Percentiles rank a stretch among this genome's conserved stretches.
Conservation (phyloP, 2,888 invertebrate species). For the Therioaphis trifolii region DNA sequence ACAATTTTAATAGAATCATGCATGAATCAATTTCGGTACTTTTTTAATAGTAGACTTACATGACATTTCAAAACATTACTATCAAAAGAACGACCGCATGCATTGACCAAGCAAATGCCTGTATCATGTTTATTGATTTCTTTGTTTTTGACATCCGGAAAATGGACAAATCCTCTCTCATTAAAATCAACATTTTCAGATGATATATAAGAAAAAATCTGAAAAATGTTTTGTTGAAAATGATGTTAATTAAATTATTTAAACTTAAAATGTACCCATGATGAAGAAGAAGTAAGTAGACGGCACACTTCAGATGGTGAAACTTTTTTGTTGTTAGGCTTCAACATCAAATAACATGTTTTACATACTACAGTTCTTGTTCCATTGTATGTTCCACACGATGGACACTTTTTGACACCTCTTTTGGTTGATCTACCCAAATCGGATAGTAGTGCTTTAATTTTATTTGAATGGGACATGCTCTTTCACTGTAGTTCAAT, state of each 20-base stretch:
- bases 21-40: too few relatives aligned
- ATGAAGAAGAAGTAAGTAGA: conserved; percentile 73
- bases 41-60: conserved; percentile 68
- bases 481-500: background rate
- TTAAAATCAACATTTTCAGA: conserved; percentile 36
- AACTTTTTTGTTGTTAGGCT: conserved; percentile 71
- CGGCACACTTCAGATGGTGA: conserved; percentile 76
- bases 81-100: conserved; percentile 38
- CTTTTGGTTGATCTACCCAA: conserved; percentile 76
- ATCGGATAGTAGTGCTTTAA: conserved; percentile 71
- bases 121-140: conserved; percentile 34
- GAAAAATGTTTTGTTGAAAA: background rate
- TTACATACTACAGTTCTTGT: conserved; percentile 80
- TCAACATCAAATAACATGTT: conserved; percentile 71
- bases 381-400: conserved; percentile 82
- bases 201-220: conserved; percentile 54
- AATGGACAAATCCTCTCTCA: conserved; percentile 52
- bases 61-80: conserved; percentile 71
- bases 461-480: conserved; percentile 64
- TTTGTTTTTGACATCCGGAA: conserved; percentile 41
- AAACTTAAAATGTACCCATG: conserved; percentile 69
- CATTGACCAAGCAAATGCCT: conserved; percentile 44
- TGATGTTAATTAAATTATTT: background rate
- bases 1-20: too few relatives aligned
- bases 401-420: conserved; percentile 80